These are phyloP conservation scores for Mormyrops attenuatus DNA, from an alignment of 2,797 vertebrate genomes.

Conservation along the genomic window DNA sequence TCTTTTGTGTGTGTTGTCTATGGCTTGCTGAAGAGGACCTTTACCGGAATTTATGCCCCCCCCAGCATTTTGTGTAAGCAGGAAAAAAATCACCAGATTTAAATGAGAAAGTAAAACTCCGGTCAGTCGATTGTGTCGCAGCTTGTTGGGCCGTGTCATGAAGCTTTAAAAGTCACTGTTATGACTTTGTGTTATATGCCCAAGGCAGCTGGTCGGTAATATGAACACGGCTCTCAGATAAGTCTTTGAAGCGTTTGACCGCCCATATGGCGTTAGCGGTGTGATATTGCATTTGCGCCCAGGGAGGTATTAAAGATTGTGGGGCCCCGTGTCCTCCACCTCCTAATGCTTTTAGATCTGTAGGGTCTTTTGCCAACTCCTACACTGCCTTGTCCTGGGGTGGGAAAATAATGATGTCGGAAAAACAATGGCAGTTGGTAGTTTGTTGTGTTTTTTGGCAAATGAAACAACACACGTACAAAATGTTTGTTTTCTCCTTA, in stretches of 20 bases:
- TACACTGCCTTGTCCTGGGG: not conserved
- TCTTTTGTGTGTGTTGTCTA: not conserved
- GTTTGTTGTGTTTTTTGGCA: not conserved
- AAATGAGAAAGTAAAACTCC: slow-evolving; percentile 16
- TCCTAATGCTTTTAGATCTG: not conserved
- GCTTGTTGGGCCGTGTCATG: slow-evolving; percentile 10
- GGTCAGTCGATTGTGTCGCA: not conserved
- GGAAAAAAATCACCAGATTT: not conserved
- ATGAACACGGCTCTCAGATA: not conserved
- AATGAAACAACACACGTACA: not conserved
- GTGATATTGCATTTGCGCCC: not conserved
- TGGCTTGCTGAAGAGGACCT: not conserved
- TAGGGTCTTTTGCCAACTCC: not conserved
- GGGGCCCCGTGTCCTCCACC: not conserved
- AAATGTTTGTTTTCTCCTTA: not conserved
- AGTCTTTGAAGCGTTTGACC: slow-evolving; percentile 14
- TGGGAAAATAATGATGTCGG: slow-evolving; percentile 14
- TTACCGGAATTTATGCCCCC: not conserved
- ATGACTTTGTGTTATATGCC: not conserved
- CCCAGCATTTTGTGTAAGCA: not conserved
- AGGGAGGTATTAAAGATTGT: slow-evolving; percentile 7
- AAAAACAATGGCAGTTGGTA: not conserved
- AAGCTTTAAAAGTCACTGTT: slow-evolving; percentile 12
- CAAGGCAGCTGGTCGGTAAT: slow-evolving; percentile 18
- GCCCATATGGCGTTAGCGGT: not conserved